Percentiles rank a stretch among this genome's conserved stretches.
phyloP scores from a whole-genome alignment of 2,888 invertebrate genomes.

The Rhamnusium bicolor region DNA sequence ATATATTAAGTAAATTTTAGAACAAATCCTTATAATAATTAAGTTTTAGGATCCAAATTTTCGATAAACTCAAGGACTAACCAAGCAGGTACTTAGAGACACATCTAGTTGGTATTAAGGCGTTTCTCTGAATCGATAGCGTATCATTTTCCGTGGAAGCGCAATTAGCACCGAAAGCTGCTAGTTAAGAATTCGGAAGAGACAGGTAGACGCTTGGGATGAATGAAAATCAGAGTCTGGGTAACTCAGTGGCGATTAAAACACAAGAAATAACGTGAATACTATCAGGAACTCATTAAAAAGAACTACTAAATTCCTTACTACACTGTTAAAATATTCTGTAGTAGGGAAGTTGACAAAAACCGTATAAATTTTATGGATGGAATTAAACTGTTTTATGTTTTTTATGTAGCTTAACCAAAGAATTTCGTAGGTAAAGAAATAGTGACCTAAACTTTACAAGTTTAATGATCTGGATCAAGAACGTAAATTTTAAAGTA shows the following conservation, averaged over 20 bases:
- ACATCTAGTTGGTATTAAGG: constrained; percentile 16
- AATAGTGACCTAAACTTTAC: no score
- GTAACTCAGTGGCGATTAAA: constrained; percentile 18
- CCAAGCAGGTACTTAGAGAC: constrained; percentile 17
- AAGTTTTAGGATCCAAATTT: constrained; percentile 2
- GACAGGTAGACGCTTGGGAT: constrained; percentile 34
- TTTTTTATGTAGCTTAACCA: background rate
- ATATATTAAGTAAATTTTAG: background rate
- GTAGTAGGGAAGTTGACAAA: background rate
- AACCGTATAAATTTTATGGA: background rate
- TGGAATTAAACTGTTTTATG: background rate
- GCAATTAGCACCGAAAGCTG: constrained; percentile 36
- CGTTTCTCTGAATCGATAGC: constrained; percentile 31
- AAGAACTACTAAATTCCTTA: constrained; percentile 13
- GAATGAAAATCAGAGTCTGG: constrained; percentile 28
- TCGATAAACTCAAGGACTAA: constrained; percentile 5
- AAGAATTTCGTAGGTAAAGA: background rate
- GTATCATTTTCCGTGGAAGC: constrained; percentile 31
- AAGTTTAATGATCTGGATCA: background rate
- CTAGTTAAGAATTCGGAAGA: constrained; percentile 28
- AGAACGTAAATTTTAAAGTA: background rate
- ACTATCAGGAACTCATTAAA: constrained; percentile 31
- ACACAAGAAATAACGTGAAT: constrained; percentile 10
- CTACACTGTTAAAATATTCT: constrained; percentile 3
- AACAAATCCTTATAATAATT: background rate